Evolutionary conservation across 2,888 invertebrate species (phyloP).

Genomic region (Cactoblastis cactorum): DNA sequence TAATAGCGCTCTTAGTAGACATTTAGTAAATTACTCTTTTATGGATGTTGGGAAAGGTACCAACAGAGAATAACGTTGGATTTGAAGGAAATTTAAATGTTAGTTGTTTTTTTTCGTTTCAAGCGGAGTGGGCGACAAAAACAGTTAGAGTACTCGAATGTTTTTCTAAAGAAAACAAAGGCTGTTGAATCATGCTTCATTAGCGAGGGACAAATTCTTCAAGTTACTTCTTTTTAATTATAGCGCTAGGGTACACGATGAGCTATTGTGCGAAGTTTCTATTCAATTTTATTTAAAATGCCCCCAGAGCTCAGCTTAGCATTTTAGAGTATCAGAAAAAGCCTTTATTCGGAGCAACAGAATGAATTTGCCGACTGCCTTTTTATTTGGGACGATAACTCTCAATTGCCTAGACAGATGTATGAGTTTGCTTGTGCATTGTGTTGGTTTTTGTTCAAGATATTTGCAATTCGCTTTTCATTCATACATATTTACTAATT

Average conservation of each 20-base stretch:
- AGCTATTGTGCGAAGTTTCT: slow-evolving; percentile 57
- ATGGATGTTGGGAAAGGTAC: slow-evolving; percentile 6
- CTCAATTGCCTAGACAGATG: slow-evolving; percentile 1
- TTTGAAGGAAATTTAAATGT: slow-evolving; percentile 35
- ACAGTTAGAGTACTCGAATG: slow-evolving; percentile 45
- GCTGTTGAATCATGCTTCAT: slow-evolving; percentile 57
- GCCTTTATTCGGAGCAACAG: slow-evolving; percentile 19
- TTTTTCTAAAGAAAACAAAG: slow-evolving; percentile 42
- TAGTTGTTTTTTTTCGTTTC: slow-evolving; percentile 39
- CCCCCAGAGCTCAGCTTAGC: slow-evolving; percentile 42
- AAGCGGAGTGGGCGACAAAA: slow-evolving; percentile 35
- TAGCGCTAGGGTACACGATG: slow-evolving; percentile 59
- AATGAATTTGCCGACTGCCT: slow-evolving; percentile 19
- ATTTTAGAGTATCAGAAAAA: slow-evolving; percentile 29
- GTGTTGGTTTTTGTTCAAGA: background rate
- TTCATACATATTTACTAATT: background rate
- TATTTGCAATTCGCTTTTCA: background rate
- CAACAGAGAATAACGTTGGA: slow-evolving; percentile 23
- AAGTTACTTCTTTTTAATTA: slow-evolving; percentile 59
- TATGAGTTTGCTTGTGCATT: background rate
- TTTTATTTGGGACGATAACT: slow-evolving; percentile 11
- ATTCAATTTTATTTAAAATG: slow-evolving; percentile 60
- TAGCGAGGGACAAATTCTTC: slow-evolving; percentile 65
- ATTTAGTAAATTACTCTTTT: background rate
- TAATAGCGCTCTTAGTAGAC: background rate